These are phyloP conservation scores for Pristionchus mayeri DNA, from an alignment of 2,888 invertebrate genomes.

Conservation along the genomic window DNA sequence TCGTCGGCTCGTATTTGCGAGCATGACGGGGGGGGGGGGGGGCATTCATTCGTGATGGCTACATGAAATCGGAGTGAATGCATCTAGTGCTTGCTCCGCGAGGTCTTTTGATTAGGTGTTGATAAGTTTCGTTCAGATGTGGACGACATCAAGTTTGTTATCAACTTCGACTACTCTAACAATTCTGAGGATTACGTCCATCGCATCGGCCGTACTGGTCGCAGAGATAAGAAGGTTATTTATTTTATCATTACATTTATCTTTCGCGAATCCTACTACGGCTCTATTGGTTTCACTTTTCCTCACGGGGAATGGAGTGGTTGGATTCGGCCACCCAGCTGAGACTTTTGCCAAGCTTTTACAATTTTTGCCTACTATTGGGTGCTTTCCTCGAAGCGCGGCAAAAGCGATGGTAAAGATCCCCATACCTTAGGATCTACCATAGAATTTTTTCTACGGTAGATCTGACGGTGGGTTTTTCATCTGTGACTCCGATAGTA, in stretches of 20 bases:
- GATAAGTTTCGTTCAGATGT: slow-evolving; percentile 84
- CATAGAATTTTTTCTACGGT: too few species aligned
- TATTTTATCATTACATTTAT: too few species aligned
- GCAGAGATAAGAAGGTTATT: slow-evolving; percentile 90
- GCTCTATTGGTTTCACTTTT: background rate
- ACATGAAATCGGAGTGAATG: background rate
- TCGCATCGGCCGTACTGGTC: slow-evolving; percentile 93
- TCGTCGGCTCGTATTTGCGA: background rate
- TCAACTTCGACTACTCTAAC: slow-evolving; percentile 97
- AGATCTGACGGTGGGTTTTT: too few species aligned
- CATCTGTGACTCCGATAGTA: too few species aligned
- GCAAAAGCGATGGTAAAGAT: too few species aligned
- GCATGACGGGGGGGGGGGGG: background rate
- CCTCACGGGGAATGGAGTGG: background rate
- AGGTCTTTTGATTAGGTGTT: too few species aligned
- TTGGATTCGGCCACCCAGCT: too few species aligned
- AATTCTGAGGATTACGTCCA: slow-evolving; percentile 98
- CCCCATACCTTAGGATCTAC: too few species aligned
- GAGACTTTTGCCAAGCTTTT: too few species aligned
- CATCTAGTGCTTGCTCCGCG: background rate
- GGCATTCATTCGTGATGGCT: background rate
- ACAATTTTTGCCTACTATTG: too few species aligned
- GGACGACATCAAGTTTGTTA: slow-evolving; percentile 96
- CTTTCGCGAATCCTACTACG: too few species aligned
- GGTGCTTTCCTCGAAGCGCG: too few species aligned